These are phyloP conservation scores for Bovichtus variegatus DNA, from an alignment of 2,797 vertebrate genomes.

Conservation along the genomic window DNA sequence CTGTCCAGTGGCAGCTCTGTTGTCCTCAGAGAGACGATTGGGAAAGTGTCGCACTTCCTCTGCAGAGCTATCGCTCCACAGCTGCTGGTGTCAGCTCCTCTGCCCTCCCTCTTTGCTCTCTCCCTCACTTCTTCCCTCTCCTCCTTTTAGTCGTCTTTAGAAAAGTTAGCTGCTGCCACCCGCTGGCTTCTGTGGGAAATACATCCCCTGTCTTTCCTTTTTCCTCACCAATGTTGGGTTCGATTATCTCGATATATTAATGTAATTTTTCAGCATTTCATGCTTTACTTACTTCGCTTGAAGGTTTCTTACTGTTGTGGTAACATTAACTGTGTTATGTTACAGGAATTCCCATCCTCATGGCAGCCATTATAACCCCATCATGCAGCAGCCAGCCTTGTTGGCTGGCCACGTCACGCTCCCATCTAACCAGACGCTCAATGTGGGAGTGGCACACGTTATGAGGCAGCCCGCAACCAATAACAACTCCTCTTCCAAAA, in stretches of 20 bases:
- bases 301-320: background rate
- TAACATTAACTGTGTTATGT: conserved; percentile 31
- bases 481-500: conserved; percentile 90
- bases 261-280: background rate
- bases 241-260: background rate
- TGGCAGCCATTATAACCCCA: conserved; percentile 97
- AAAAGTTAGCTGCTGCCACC: conserved; percentile 81
- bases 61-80: conserved; percentile 84
- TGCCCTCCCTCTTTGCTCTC: conserved; percentile 68
- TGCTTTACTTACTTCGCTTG: background rate
- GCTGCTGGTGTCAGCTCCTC: conserved; percentile 82
- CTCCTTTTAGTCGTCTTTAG: background rate
- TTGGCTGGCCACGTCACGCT: conserved; percentile 94
- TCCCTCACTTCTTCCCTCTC: conserved; percentile 40
- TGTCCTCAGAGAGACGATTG: conserved; percentile 78
- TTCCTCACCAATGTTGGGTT: background rate
- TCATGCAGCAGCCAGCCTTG: conserved; percentile 98
- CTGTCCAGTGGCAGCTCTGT: conserved; percentile 73
- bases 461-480: conserved; percentile 95
- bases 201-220: background rate
- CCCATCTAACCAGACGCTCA: conserved; percentile 95
- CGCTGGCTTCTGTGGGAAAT: conserved; percentile 65
- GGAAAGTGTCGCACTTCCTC: conserved; percentile 87
- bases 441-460: conserved; percentile 97
- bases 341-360: conserved; percentile 95